Base-by-base conservation (phyloP, 1,140 invertebrate species). In the Diploscapter pachys region DNA sequence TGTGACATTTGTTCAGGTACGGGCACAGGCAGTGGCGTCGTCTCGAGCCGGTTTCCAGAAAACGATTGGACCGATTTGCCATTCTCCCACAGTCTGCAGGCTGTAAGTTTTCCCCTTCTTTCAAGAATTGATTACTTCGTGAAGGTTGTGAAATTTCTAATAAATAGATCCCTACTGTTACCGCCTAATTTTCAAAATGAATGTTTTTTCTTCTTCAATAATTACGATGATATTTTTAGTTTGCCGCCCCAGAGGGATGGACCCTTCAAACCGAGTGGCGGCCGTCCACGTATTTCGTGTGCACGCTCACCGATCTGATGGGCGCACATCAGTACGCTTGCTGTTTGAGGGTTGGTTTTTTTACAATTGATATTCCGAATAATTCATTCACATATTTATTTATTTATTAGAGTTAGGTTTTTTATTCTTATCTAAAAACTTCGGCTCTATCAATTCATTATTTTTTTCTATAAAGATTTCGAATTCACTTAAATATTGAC, bases 1-100 rank as follows among this genome's bases (percentile, higher is more conserved):
- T 31, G 0, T 31, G 31, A 31, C 0, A 31, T 31, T 31, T 31
- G 31, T 31, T 31, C 31, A 31, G 31, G 31, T 31, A 31, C 31
- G 31, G 31, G 31, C 31, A 31, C 31, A 31, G 31, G 31, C 31
- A 31, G 31, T 31, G 31, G 31, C 31, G 31, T 31, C 31, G 31
- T 31, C 31, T 31, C 31, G 31, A 31, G 31, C 31, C 31, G 31
- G 82, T 98, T 98, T 88, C 96, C 95, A 54, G 92, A 93, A 86
- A 93, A 91, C 84, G 95, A 98, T 88, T 98, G 95, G 95, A 87
- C 91, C 76, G 94, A 97, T 87, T 92, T 92, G 76, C 93, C 94
- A 63, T 97, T 97, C 85, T 96, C 95, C 86, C 92, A 94, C 83
- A 93, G 94, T 72, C 95, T 98, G 87, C 94, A 96, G 91, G 92